These are phyloP conservation scores for Dissostichus mawsoni DNA, from an alignment of 2,113 vertebrate species.

Conservation along the genomic window DNA sequence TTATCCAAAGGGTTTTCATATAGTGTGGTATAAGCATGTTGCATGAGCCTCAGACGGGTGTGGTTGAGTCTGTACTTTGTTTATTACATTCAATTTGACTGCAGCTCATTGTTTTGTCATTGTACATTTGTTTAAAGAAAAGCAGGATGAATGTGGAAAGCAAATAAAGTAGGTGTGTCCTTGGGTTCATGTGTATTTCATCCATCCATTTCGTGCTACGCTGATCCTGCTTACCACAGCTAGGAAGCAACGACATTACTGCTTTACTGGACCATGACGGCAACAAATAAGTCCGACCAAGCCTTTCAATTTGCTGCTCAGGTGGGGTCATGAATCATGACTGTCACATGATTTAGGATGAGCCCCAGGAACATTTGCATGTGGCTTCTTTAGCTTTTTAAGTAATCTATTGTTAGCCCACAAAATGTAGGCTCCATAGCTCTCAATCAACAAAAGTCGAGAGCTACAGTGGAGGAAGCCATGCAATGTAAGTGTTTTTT, in stretches of 20 bases:
- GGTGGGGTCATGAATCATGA: conserved; percentile 30
- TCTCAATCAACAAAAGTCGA: conserved; percentile 1
- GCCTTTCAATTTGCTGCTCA: conserved; percentile 31
- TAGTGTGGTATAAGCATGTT: background rate
- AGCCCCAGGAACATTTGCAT: conserved; percentile 30
- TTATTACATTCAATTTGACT: conserved; percentile 62
- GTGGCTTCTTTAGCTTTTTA: conserved; percentile 6
- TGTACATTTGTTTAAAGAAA: conserved; percentile 73
- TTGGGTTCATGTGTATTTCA: background rate
- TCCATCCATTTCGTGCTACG: background rate
- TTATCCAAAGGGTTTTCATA: conserved; percentile 4
- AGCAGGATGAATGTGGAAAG: conserved; percentile 46
- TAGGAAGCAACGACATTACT: conserved; percentile 3
- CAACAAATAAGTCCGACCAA: conserved; percentile 48
- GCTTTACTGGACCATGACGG: conserved; percentile 29
- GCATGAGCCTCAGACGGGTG: background rate
- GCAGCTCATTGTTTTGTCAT: conserved; percentile 29
- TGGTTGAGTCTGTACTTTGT: conserved; percentile 1
- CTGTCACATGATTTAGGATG: conserved; percentile 9
- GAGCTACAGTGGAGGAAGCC: conserved; percentile 1
- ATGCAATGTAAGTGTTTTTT: conserved; percentile 25
- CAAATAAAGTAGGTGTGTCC: conserved; percentile 43
- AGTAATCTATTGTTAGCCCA: conserved; percentile 2
- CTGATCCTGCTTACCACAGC: background rate
- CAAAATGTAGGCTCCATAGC: conserved; percentile 6